Percentiles rank a stretch among this genome's conserved stretches.
Conservation (phyloP, 2,797 vertebrate genomes). For the Ambastaia sidthimunki region DNA sequence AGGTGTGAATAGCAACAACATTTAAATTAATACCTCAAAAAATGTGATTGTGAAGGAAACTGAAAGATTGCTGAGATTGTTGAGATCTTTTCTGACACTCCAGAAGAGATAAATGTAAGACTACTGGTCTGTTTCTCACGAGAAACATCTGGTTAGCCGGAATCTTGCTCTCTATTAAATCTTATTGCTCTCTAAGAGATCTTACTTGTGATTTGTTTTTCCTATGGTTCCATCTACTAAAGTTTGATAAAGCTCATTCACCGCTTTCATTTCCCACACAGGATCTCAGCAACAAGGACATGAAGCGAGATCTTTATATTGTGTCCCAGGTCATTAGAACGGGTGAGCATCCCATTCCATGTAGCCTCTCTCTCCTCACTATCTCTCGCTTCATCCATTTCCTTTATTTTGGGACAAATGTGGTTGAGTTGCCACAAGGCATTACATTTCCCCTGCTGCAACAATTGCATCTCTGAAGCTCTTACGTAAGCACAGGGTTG, state of each 20-base stretch:
- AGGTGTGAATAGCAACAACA: not conserved
- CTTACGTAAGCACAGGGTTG: slow-evolving; percentile 37
- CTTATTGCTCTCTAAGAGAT: too few species aligned
- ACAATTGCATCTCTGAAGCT: slow-evolving; percentile 29
- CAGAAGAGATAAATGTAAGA: too few species aligned
- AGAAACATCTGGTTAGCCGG: not conserved
- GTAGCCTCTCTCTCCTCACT: not conserved
- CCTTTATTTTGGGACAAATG: slow-evolving; percentile 22
- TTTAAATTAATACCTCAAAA: not conserved
- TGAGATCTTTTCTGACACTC: too few species aligned
- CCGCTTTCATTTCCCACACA: slow-evolving; percentile 58
- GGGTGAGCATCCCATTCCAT: slow-evolving; percentile 76
- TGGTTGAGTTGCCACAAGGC: slow-evolving; percentile 13
- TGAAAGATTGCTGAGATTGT: too few species aligned
- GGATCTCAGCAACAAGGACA: slow-evolving; percentile 99
- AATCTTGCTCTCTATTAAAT: not conserved
- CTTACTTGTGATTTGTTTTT: too few species aligned
- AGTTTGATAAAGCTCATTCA: not conserved
- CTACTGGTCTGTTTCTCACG: not conserved
- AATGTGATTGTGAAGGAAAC: not conserved
- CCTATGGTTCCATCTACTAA: not conserved
- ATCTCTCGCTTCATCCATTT: not conserved
- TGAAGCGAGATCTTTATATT: slow-evolving; percentile 98
- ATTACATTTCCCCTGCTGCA: slow-evolving; percentile 30
- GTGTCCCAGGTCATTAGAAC: slow-evolving; percentile 96